phyloP scores from a whole-genome alignment of 1,140 invertebrate species.

The Heliconius eleuchia region DNA sequence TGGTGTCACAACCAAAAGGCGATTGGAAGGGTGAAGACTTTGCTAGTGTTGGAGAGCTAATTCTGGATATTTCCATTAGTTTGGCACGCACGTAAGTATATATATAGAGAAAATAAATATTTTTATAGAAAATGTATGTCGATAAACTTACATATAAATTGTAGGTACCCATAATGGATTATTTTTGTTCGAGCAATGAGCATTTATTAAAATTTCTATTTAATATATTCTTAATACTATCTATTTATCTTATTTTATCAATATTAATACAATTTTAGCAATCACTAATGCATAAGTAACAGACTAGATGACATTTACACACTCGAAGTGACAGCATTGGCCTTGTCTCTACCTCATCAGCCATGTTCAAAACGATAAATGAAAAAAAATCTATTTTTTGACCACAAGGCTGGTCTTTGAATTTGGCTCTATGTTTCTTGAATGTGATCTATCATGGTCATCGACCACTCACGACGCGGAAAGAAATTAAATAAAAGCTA shows the following conservation, averaged over 20 bases:
- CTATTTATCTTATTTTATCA: too few species aligned
- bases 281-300: neutral
- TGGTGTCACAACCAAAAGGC: conserved; percentile 87
- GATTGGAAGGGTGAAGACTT: conserved; percentile 91
- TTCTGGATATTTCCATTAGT: conserved; percentile 92
- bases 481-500: conserved; percentile 34
- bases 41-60: conserved; percentile 91
- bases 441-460: conserved; percentile 39
- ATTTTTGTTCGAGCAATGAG: too few species aligned
- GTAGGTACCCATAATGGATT: too few species aligned
- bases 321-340: conserved; percentile 19
- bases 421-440: conserved; percentile 49
- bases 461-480: conserved; percentile 49
- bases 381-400: conserved; percentile 42
- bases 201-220: too few species aligned
- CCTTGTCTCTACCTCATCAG: conserved; percentile 31
- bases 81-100: conserved; percentile 91
- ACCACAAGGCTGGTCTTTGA: conserved; percentile 47
- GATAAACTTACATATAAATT: too few species aligned
- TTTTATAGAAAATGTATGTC: too few species aligned
- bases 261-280: too few species aligned
- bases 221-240: too few species aligned
- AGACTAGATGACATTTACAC: conserved; percentile 29
- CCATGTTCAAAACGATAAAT: conserved; percentile 27
- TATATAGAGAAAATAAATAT: too few species aligned